phyloP scores from a whole-genome alignment of 2,888 invertebrate genomes.

The Caenorhabditis panamensis region DNA sequence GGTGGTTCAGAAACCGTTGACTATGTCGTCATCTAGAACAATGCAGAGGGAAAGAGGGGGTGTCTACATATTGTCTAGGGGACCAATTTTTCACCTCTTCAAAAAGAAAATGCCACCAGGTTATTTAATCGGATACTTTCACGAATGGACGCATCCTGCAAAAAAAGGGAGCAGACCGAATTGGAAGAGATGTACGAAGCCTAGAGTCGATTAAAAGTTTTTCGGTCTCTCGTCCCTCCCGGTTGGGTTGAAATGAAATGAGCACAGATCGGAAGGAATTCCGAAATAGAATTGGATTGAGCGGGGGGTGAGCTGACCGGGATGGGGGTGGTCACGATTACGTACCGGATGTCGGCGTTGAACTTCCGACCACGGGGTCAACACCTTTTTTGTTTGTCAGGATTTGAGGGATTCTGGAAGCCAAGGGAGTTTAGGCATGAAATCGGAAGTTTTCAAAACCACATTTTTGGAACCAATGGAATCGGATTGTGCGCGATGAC shows the following conservation, averaged over 20 bases:
- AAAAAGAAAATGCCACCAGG: conserved; percentile 15
- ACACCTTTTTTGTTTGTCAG: no score
- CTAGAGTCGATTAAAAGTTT: conserved; percentile 35
- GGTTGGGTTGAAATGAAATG: conserved; percentile 31
- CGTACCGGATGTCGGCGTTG: conserved; percentile 17
- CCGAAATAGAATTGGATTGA: conserved; percentile 35
- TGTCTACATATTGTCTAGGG: no score
- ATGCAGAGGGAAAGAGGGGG: not conserved
- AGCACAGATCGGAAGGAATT: conserved; percentile 31
- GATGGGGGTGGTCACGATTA: conserved; percentile 16
- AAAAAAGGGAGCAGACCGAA: no score
- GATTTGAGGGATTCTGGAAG: no score
- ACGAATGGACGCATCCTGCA: conserved; percentile 21
- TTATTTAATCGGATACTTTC: conserved; percentile 35
- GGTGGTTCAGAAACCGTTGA: not conserved
- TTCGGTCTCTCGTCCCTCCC: no score
- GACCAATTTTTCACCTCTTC: conserved; percentile 9
- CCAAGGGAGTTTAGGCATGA: no score
- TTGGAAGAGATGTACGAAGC: not conserved
- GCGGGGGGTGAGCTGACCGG: conserved; percentile 3
- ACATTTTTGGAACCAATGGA: no score
- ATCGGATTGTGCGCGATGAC: no score
- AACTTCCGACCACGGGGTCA: conserved; percentile 19
- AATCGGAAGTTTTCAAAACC: no score
- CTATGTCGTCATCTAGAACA: not conserved